Evolutionary conservation across 2,797 vertebrate species (phyloP), one percentile per base, ranked within the genome.

Genomic region (Gadopsis bispinosus): DNA sequence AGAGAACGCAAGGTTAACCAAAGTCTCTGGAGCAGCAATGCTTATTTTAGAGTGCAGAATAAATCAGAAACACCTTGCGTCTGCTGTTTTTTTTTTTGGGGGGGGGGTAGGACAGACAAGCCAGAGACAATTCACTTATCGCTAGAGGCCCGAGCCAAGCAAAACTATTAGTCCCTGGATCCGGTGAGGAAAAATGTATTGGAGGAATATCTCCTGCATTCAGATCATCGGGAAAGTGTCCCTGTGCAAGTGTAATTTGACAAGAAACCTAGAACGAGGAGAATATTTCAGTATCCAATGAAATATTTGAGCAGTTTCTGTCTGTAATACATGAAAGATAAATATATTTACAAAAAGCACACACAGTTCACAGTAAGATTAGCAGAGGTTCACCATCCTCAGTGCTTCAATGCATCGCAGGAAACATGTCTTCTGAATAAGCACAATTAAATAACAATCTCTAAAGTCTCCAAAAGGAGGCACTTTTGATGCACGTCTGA

Each of bases 51-150:
- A 81, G 41, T 48, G 64, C n/a, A 35, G 58, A 69, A 80, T 77
- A 71, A 80, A 84, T 86, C 77, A 74, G 59, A 63, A 71, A 73
- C 62, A 55, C 69, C 31, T 80, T 50, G 29, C 2, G 2, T 53
- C 1, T 7, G 65, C 66, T 53, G 26, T 31, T 73, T 68, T 79
- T 55, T 11, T 39, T 37, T 37, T 35, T 35, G 1, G 35, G 10
- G 10, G 37, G 3, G 1, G 16, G 29, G 10, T 13, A n/a, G 22
- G 31, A 14, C 2, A 50, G 58, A 31, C 26, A n/a, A 35, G 73
- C 71, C 77, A 72, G 60, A 72, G 43, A 84, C 68, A 82, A 80
- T 81, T 82, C 56, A 85, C 70, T 85, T 85, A 73, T 56, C 2
- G 20, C 56, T 33, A 6, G 4, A 50, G 31, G 16, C 22, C 69